phyloP scores from a whole-genome alignment of 1,140 invertebrate species.

The Paralvinella palmiformis region DNA sequence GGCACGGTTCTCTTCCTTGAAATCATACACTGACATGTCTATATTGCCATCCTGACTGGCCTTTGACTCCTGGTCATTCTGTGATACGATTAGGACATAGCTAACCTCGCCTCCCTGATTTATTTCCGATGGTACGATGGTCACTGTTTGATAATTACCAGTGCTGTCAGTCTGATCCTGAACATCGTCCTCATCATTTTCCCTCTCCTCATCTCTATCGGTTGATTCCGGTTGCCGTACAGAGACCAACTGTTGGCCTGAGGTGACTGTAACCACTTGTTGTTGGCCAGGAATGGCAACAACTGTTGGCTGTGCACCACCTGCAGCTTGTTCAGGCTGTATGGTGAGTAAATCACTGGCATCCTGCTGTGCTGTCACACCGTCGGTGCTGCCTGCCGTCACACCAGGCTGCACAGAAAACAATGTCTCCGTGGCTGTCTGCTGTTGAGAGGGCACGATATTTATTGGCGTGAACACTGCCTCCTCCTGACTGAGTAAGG shows the following conservation, averaged over 20 bases:
- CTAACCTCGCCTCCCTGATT: slow-evolving; percentile 70
- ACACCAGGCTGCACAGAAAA: too few species aligned
- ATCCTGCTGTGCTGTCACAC: too few species aligned
- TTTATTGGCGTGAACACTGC: too few species aligned
- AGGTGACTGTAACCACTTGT: slow-evolving; percentile 17
- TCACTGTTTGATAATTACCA: slow-evolving; percentile 69
- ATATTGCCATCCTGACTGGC: slow-evolving; percentile 40
- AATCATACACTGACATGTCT: slow-evolving; percentile 57
- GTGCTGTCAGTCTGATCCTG: slow-evolving; percentile 21
- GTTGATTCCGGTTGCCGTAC: neutral
- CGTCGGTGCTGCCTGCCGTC: too few species aligned
- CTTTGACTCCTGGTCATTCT: slow-evolving; percentile 36
- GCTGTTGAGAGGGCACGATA: too few species aligned
- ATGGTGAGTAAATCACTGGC: too few species aligned
- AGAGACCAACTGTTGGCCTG: slow-evolving; percentile 21
- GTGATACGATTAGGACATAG: slow-evolving; percentile 82
- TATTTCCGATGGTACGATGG: slow-evolving; percentile 74
- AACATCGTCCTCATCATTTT: neutral
- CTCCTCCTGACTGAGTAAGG: too few species aligned
- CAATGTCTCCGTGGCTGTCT: too few species aligned
- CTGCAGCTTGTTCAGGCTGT: too few species aligned
- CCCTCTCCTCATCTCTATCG: neutral
- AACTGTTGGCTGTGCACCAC: too few species aligned
- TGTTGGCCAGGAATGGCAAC: too few species aligned
- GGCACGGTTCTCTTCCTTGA: slow-evolving; percentile 54